phyloP scores from a whole-genome alignment of 2,888 invertebrate genomes.

The Phengaris alcon region DNA sequence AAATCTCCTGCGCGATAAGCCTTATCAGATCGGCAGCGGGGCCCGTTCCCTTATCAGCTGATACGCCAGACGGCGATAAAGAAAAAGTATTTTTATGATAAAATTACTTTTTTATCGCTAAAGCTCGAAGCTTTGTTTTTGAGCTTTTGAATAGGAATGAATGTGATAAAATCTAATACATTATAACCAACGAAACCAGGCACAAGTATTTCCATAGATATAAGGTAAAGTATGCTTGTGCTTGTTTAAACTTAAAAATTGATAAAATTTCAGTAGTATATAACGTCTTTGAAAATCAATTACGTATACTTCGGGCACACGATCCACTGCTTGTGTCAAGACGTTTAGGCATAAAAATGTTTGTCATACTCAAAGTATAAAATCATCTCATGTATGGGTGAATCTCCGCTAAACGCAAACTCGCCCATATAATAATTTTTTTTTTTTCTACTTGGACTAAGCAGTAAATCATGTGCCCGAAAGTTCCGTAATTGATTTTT shows the following conservation, averaged over 20 bases:
- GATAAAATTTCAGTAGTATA: no score
- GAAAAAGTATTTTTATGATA: conserved; percentile 24
- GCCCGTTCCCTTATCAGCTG: conserved; percentile 31
- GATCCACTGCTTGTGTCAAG: no score
- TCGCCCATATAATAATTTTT: no score
- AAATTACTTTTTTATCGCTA: conserved; percentile 25
- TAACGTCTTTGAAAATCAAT: no score
- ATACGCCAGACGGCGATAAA: conserved; percentile 17
- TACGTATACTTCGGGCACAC: no score
- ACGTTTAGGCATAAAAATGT: no score
- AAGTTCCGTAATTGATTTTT: no score
- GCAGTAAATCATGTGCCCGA: no score
- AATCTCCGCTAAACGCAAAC: no score
- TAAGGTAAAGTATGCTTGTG: neutral
- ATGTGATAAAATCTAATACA: neutral
- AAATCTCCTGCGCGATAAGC: conserved; percentile 65
- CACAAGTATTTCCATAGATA: neutral
- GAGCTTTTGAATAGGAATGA: conserved; percentile 11
- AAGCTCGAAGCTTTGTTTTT: conserved; percentile 14
- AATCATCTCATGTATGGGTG: no score
- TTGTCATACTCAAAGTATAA: no score
- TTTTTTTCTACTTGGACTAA: no score
- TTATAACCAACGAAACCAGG: neutral
- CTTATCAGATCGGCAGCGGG: conserved; percentile 44
- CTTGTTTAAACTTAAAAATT: neutral